A percentile compares a stretch with the other conserved stretches of the same genome.
These are phyloP conservation scores for Oxyruncus cristatus DNA, from an alignment of 2,113 vertebrate genomes.

Conservation along the genomic window DNA sequence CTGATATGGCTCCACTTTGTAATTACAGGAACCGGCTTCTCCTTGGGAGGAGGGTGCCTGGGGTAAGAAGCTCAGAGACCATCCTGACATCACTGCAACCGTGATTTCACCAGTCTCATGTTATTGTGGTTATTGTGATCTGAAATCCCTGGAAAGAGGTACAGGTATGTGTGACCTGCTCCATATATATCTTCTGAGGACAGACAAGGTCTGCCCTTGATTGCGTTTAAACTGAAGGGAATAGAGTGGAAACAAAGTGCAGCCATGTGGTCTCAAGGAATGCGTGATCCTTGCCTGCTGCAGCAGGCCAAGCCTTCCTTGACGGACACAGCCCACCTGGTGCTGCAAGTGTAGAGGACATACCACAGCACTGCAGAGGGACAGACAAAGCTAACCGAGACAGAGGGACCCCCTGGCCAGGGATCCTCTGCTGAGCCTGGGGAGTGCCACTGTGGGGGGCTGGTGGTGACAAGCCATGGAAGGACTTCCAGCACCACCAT, in stretches of 20 bases:
- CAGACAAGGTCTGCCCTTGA: not conserved
- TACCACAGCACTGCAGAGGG: not conserved
- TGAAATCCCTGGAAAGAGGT: not conserved
- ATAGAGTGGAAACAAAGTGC: not conserved
- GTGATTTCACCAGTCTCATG: not conserved
- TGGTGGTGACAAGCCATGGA: not conserved
- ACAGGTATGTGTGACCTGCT: not conserved
- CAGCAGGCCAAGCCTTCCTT: not conserved
- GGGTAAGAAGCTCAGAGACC: not conserved
- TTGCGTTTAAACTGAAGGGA: not conserved
- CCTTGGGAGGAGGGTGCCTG: not conserved
- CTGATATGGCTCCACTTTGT: slow-evolving; percentile 1
- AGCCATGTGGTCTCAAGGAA: not conserved
- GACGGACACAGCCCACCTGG: not conserved
- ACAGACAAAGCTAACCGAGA: not conserved
- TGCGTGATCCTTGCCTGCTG: accelerated
- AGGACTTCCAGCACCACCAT: not conserved
- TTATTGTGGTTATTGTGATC: not conserved
- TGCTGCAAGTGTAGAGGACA: not conserved
- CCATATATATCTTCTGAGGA: not conserved
- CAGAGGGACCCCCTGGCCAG: not conserved
- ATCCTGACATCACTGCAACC: not conserved
- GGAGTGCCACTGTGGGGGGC: not conserved
- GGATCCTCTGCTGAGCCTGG: not conserved
- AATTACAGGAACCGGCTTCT: slow-evolving; percentile 17